Base-by-base conservation (phyloP, 2,797 vertebrate species). In the Ctenopoma kingsleyae region DNA sequence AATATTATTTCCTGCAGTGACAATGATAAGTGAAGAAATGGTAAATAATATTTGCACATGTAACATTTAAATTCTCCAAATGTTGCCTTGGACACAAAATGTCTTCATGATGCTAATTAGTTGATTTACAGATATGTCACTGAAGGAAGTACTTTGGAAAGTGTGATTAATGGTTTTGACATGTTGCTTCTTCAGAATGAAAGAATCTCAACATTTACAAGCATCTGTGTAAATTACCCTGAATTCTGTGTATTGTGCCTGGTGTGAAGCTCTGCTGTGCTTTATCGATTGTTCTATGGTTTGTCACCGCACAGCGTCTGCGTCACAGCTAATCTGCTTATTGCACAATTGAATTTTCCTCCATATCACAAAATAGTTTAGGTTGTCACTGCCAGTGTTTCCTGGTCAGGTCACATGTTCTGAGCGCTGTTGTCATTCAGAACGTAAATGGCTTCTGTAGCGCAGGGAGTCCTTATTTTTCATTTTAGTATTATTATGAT, bases 301-400 rank as follows among this genome's bases (percentile, higher is more conserved):
- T 67, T 52, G 17, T 80, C 66, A 55, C 15, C 6, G 32, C 20
- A n/a, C 13, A 35, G 8, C 47, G 22, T 36, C 54, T 62, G 44
- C 20, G 6, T 56, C 48, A 74, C 19, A 4, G 8, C 19, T 82
- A 76, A 83, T 82, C 74, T 1, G 4, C 76, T 88, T 79, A 82
- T 32, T 16, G 40, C 57, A 60, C 66, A 79, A 82, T 76, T 76
- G 62, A 57, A 83, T 87, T 81, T 64, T 57, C 48, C 36, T 46
- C 52, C 38, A 36, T 43, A 56, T 77, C 8, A 47, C 66, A 13
- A 60, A 82, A 83, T 74, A 55, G 48, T 56, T 67, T 0, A 64
- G 57, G 20, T 47, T 63, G n/a, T 57, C 58, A 61, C 35, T 30
- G 2, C 49, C 6, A 5, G 63, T 71, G 38, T 68, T 67, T 48